Evolutionary conservation across 2,888 invertebrate species (phyloP).

Genomic region (Archaeoteleia sp.): DNA sequence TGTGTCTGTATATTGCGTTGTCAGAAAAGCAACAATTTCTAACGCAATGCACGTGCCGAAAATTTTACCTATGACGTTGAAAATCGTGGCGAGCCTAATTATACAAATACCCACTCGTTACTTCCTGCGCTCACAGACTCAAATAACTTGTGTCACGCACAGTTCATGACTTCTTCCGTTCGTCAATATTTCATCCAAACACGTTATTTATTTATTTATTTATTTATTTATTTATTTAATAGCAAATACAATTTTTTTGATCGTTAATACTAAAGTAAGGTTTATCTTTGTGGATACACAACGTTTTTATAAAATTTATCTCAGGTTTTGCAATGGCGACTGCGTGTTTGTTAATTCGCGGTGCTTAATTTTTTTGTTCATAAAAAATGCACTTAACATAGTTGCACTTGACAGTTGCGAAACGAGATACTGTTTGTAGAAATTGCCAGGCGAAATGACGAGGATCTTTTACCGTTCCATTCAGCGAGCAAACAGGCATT

Average conservation of each 20-base stretch:
- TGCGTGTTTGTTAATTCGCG: too few species aligned
- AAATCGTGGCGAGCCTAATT: conserved; percentile 12
- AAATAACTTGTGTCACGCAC: conserved; percentile 13
- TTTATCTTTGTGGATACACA: too few species aligned
- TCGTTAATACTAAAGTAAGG: neutral
- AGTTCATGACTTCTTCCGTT: neutral
- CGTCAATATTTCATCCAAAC: neutral
- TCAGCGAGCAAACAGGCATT: conserved; percentile 29
- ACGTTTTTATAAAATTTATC: too few species aligned
- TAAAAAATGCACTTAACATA: conserved; percentile 24
- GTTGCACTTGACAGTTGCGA: conserved; percentile 36
- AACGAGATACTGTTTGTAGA: conserved; percentile 36
- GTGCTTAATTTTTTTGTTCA: conserved; percentile 7
- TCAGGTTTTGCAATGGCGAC: too few species aligned
- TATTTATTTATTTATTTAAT: too few species aligned
- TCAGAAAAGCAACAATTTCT: conserved; percentile 25
- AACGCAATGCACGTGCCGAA: conserved; percentile 21
- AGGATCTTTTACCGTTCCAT: conserved; percentile 21
- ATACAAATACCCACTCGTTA: conserved; percentile 1
- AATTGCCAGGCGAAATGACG: conserved; percentile 29
- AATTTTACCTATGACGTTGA: conserved; percentile 7
- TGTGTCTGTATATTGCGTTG: too few species aligned
- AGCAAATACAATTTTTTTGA: neutral
- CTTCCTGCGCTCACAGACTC: conserved; percentile 1
- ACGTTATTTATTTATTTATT: neutral